Evolutionary conservation across 2,888 invertebrate genomes (phyloP), one percentile per base, ranked within the genome.

Genomic region (Aspidapion aeneum): DNA sequence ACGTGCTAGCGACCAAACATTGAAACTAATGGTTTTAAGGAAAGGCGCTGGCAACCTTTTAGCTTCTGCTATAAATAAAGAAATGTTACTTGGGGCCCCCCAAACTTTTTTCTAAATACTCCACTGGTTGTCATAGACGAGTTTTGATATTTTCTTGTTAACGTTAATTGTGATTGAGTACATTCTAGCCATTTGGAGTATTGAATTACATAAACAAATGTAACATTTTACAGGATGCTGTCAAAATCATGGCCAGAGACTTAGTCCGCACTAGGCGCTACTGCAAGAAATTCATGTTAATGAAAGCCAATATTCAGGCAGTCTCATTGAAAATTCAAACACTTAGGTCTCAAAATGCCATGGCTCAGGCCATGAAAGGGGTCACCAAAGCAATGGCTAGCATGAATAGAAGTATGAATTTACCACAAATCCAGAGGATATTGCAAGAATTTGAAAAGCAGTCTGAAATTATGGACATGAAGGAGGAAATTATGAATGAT

Each of bases 381-480:
- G 99, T 99, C 51, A 98, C 98, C 1, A 90, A 90, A 78, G 98
- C 99, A 66, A 98, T 99, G 98, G 91, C 92, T 77, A 93, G 90
- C 77, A 99, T 99, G 99, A 99, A 99, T 82, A 86, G 91, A 21
- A 94, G 94, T 79, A 82, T 99, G 76, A 99, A 99, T 82, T 85
- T 99, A 80, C 99, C 99, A 9, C 98, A 99, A 84, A 99, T 99
- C 76, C 98, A 99, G 81, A 93, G 94, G 78, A 99, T 99, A 70
- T 85, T 94, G 71, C 90, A 94, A 83, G 98, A 98, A 77, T 99
- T 99, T 82, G 99, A 99, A 81, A 98, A 98, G 77, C 98, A 99
- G 79, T 95, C 96, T 0, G 98, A 99, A 82, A 97, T 99, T 61
- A 99, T 99, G 99, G 98, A 99, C 78, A 99, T 99, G 98, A 99